These are phyloP conservation scores for Cyclura pinguis DNA, from an alignment of 2,797 vertebrate species.

Conservation along the genomic window DNA sequence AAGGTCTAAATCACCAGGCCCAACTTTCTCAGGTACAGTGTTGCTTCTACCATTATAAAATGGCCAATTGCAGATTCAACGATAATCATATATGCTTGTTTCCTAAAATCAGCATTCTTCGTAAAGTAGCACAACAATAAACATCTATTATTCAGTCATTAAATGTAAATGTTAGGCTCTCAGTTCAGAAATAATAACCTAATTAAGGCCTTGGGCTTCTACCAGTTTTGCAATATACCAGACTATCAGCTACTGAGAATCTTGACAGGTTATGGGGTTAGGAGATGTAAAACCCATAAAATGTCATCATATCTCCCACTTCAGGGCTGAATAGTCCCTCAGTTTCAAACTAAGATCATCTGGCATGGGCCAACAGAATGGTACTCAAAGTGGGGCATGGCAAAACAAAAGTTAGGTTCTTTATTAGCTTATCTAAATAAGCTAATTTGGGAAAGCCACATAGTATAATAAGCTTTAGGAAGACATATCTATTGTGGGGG, in stretches of 20 bases:
- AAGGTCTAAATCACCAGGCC: conserved; percentile 64
- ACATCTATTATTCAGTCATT: neutral
- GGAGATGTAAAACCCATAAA: neutral
- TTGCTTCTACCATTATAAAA: conserved; percentile 40
- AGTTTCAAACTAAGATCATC: neutral
- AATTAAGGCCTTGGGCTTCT: too few species aligned
- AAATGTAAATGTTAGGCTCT: neutral
- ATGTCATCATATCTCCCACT: neutral
- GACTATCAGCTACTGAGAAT: neutral
- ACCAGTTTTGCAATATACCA: neutral
- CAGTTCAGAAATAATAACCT: neutral
- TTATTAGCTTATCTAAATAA: neutral
- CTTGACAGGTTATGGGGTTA: neutral
- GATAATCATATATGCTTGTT: conserved; percentile 38
- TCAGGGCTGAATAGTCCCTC: neutral
- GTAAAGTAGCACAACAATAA: conserved; percentile 31
- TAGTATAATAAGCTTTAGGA: neutral
- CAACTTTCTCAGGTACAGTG: conserved; percentile 31
- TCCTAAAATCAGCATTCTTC: conserved; percentile 46
- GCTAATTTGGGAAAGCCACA: neutral
- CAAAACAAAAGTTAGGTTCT: neutral
- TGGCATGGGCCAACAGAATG: neutral
- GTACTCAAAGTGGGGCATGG: neutral
- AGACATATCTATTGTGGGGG: neutral
- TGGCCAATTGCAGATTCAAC: conserved; percentile 24